Conservation (phyloP, 2,888 invertebrate species). For the Napeogenes inachia region DNA sequence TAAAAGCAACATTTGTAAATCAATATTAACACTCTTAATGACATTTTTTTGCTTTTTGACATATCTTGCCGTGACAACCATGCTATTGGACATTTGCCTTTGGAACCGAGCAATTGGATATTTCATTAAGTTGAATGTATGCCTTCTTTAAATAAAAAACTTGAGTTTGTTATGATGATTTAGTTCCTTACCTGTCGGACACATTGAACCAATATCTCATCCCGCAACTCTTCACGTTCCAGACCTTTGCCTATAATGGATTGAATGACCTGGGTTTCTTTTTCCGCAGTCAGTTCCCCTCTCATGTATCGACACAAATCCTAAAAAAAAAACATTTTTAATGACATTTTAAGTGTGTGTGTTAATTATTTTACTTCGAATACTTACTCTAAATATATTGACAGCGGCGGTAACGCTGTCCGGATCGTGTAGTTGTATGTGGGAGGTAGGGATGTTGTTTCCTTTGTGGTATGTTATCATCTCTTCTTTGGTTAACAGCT, state of each 20-base stretch:
- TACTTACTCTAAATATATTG: conserved; percentile 89
- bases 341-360: not conserved
- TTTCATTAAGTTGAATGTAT: no score
- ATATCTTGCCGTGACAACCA: no score
- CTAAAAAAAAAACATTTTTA: conserved; percentile 63
- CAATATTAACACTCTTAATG: no score
- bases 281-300: conserved; percentile 90
- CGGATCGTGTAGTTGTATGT: conserved; percentile 96
- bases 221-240: conserved; percentile 93
- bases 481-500: conserved; percentile 91
- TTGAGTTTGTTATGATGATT: not conserved
- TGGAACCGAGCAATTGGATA: no score
- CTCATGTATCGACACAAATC: conserved; percentile 93
- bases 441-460: conserved; percentile 93
- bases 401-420: conserved; percentile 94
- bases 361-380: not conserved
- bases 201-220: conserved; percentile 94
- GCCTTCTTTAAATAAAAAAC: not conserved
- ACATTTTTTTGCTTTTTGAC: no score
- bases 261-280: conserved; percentile 89
- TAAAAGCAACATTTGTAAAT: no score
- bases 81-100: no score
- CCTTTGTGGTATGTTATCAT: conserved; percentile 94
- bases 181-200: conserved; percentile 81
- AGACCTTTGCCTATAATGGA: conserved; percentile 90